phyloP scores from a whole-genome alignment of 2,113 vertebrate species.

The Xenopus laevis region DNA sequence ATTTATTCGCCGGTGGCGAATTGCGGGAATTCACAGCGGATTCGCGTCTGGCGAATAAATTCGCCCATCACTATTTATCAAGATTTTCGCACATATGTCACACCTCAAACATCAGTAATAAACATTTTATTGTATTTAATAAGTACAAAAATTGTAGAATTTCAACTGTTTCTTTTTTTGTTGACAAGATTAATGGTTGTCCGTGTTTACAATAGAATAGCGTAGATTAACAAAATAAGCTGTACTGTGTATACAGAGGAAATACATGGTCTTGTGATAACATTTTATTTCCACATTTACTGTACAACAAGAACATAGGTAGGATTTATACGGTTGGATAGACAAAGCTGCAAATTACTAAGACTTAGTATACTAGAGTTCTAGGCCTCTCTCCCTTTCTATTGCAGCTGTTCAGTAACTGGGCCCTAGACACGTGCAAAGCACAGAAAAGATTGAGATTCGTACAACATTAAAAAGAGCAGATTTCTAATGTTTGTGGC shows the following conservation, averaged over 20 bases:
- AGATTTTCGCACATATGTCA: too few relatives aligned
- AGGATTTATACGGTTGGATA: slow-evolving; percentile 18
- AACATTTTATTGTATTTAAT: slow-evolving; percentile 33
- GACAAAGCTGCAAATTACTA: slow-evolving; percentile 20
- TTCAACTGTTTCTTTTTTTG: neutral
- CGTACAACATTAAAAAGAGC: neutral
- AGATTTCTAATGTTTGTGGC: neutral
- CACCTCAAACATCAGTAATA: neutral
- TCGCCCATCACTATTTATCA: too few relatives aligned
- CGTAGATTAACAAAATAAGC: neutral
- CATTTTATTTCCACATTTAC: slow-evolving; percentile 32
- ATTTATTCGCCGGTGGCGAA: too few relatives aligned
- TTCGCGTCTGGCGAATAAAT: too few relatives aligned
- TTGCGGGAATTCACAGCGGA: too few relatives aligned
- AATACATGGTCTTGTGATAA: slow-evolving; percentile 18
- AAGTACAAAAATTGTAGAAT: slow-evolving; percentile 32
- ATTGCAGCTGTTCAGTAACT: slow-evolving; percentile 4
- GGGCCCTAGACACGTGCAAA: neutral
- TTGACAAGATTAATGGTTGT: slow-evolving; percentile 5
- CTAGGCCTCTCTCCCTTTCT: neutral
- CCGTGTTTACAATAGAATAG: too few relatives aligned
- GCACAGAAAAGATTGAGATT: neutral
- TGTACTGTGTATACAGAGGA: slow-evolving; percentile 7
- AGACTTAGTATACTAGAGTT: slow-evolving; percentile 16
- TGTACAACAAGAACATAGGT: slow-evolving; percentile 29